Conservation (phyloP, 2,888 invertebrate species). For the Cyclophora punctaria region DNA sequence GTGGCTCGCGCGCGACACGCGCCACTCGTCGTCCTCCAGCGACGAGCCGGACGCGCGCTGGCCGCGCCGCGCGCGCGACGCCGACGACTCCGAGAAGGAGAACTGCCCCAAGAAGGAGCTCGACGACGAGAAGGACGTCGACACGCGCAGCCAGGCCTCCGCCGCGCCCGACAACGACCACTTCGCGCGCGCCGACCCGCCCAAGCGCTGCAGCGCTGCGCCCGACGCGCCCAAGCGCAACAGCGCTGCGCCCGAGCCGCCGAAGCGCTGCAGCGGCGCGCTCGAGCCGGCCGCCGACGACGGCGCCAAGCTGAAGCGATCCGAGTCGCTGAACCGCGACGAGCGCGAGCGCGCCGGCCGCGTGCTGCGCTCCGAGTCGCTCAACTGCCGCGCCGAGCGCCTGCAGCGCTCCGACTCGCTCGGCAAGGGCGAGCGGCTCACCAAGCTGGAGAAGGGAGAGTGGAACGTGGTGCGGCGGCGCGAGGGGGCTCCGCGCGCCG, state of each 20-base stretch:
- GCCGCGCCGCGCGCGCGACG: conserved; percentile 31
- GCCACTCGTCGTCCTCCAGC: conserved; percentile 50
- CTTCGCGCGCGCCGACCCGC: too few relatives aligned
- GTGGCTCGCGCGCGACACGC: conserved; percentile 60
- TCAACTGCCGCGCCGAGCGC: conserved; percentile 65
- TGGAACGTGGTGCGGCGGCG: conserved; percentile 80
- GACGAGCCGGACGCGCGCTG: conserved; percentile 40
- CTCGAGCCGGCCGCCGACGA: conserved; percentile 22
- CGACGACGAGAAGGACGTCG: conserved; percentile 80
- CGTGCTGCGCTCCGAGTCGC: conserved; percentile 77
- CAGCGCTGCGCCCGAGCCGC: conserved; percentile 34
- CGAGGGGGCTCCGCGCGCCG: conserved; percentile 72
- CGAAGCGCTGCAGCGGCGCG: conserved; percentile 40
- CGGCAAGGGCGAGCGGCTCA: conserved; percentile 45
- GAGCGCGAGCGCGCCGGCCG: conserved; percentile 56
- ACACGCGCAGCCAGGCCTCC: conserved; percentile 79
- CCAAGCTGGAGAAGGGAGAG: conserved; percentile 83
- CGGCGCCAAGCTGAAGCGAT: conserved; percentile 63
- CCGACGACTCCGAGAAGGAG: conserved; percentile 61
- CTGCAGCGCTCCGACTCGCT: conserved; percentile 34
- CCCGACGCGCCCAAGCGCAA: conserved; percentile 32
- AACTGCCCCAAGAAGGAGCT: conserved; percentile 39
- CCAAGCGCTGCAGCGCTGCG: conserved; percentile 26
- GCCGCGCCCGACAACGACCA: conserved; percentile 60
- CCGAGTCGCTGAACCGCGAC: conserved; percentile 78